phyloP scores from a whole-genome alignment of 2,797 vertebrate species.

The Phrynocephalus vlangalii region DNA sequence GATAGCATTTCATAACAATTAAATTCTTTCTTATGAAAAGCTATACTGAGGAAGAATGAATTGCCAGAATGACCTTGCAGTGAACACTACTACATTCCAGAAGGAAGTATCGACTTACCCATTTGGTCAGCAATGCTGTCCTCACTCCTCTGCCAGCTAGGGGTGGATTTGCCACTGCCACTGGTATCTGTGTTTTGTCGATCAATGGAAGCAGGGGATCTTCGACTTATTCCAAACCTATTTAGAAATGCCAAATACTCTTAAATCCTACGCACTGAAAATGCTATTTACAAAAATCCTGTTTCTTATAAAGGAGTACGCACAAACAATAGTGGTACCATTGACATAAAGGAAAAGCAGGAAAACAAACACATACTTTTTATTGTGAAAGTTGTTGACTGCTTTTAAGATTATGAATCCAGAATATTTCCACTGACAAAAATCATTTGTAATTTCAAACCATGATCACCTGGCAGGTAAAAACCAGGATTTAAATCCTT shows the following conservation, averaged over 20 bases:
- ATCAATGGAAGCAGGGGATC: slow-evolving; percentile 87
- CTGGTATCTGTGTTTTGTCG: slow-evolving; percentile 84
- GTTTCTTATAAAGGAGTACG: background rate
- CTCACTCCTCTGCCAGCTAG: slow-evolving; percentile 89
- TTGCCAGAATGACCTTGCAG: slow-evolving; percentile 1
- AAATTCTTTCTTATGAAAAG: background rate
- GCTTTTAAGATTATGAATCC: background rate
- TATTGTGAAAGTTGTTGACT: background rate
- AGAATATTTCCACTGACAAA: background rate
- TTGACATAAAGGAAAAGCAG: background rate
- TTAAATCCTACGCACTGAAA: slow-evolving; percentile 16
- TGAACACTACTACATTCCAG: slow-evolving; percentile 39
- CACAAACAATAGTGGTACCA: background rate
- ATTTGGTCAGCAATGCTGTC: slow-evolving; percentile 85
- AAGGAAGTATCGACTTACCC: slow-evolving; percentile 71
- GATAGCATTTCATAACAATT: slow-evolving; percentile 7
- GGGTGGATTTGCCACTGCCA: slow-evolving; percentile 84
- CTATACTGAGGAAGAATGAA: background rate
- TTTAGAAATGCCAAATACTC: slow-evolving; percentile 51
- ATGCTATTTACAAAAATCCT: slow-evolving; percentile 23
- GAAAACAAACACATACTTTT: background rate
- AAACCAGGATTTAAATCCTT: slow-evolving; percentile 4
- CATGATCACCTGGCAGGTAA: background rate
- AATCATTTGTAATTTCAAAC: background rate
- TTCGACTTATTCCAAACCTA: slow-evolving; percentile 92